Percentiles rank a stretch among this genome's conserved stretches.
These are phyloP conservation scores for Scomber colias DNA, from an alignment of 2,113 vertebrate genomes.

Conservation along the genomic window DNA sequence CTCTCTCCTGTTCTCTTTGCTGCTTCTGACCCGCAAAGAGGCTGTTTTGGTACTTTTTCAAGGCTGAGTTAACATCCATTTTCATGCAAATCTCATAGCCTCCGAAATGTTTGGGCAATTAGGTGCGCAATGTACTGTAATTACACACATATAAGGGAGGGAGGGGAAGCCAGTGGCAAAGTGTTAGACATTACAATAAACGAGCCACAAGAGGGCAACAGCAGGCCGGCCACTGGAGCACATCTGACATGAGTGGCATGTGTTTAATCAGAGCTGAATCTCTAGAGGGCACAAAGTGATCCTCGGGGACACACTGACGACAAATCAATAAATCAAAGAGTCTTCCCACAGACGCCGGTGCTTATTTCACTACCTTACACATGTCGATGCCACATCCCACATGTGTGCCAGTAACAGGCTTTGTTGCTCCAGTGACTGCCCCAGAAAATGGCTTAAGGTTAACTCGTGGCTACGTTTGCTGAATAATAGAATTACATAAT, in stretches of 20 bases:
- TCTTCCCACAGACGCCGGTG: not conserved
- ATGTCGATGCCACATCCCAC: not conserved
- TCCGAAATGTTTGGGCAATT: slow-evolving; percentile 32
- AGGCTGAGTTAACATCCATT: slow-evolving; percentile 15
- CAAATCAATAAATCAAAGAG: slow-evolving; percentile 19
- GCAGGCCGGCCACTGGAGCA: slow-evolving; percentile 1
- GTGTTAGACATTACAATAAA: not conserved
- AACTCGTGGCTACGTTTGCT: slow-evolving; percentile 18
- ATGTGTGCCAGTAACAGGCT: slow-evolving; percentile 16
- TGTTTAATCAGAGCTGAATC: slow-evolving; percentile 5
- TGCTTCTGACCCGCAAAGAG: not conserved
- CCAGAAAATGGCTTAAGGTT: slow-evolving; percentile 42
- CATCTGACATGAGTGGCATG: not conserved
- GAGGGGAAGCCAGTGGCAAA: not conserved
- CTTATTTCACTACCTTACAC: not conserved
- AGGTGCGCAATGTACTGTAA: not conserved
- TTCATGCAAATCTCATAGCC: slow-evolving; percentile 2
- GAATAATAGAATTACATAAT: slow-evolving; percentile 72
- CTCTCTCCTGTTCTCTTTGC: not conserved
- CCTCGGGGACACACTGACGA: slow-evolving; percentile 2
- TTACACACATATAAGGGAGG: not conserved
- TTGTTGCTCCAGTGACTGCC: slow-evolving; percentile 21
- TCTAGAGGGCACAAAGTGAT: slow-evolving; percentile 3
- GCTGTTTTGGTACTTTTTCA: slow-evolving; percentile 35
- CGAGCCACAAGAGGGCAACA: slow-evolving; percentile 64